Evolutionary conservation across 2,888 invertebrate species (phyloP).

Genomic region (Ophioninae sp.): DNA sequence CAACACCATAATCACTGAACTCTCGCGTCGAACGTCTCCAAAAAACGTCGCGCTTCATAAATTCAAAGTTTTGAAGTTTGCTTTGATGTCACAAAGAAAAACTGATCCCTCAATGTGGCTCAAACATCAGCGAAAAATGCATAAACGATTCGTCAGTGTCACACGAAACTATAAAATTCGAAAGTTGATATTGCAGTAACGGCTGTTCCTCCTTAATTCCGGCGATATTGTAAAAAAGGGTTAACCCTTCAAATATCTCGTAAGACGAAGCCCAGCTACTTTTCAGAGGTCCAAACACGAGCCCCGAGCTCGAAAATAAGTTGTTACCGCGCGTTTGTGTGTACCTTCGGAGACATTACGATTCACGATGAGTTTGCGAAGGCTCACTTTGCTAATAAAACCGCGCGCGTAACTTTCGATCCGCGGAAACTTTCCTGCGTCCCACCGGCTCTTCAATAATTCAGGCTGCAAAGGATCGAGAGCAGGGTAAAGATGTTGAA

Average conservation of each 20-base stretch:
- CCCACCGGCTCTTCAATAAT: conserved; percentile 17
- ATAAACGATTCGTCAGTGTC: too few relatives aligned
- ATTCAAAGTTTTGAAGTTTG: too few relatives aligned
- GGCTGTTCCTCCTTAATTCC: too few relatives aligned
- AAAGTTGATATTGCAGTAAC: too few relatives aligned
- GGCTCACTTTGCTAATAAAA: conserved; percentile 31
- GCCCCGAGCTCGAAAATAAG: background rate
- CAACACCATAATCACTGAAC: too few relatives aligned
- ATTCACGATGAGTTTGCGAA: conserved; percentile 35
- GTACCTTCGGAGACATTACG: conserved; percentile 14
- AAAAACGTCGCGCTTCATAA: too few relatives aligned
- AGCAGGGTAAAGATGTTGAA: background rate
- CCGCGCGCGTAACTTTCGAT: conserved; percentile 29
- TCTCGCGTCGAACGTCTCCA: too few relatives aligned
- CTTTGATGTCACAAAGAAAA: too few relatives aligned
- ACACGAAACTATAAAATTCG: too few relatives aligned
- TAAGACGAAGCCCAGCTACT: background rate
- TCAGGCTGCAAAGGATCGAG: conserved; percentile 15
- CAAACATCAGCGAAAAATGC: too few relatives aligned
- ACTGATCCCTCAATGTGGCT: too few relatives aligned
- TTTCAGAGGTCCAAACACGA: background rate
- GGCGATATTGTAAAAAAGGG: background rate
- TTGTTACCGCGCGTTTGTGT: background rate
- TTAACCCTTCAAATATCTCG: background rate
- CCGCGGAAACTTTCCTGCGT: conserved; percentile 10